Percentiles rank a stretch among this genome's conserved stretches.
phyloP scores from a whole-genome alignment of 2,797 vertebrate genomes.

The Pseudomugil gertrudae region DNA sequence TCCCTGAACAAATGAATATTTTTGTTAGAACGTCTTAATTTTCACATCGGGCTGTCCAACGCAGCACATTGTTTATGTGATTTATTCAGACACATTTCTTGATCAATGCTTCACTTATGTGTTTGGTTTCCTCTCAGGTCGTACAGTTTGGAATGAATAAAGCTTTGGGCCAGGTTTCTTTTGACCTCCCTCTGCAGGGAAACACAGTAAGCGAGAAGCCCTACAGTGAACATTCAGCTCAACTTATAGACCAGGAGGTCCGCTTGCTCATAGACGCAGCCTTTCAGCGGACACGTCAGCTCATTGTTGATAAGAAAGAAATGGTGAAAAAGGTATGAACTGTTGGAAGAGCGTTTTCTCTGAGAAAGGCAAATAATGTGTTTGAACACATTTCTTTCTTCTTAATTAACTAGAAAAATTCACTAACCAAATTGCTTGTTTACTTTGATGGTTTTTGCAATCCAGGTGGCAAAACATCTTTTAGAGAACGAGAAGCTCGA shows the following conservation, averaged over 20 bases:
- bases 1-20: no score
- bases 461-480: slow-evolving; percentile 91
- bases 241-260: slow-evolving; percentile 94
- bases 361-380: neutral
- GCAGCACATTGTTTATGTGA: no score
- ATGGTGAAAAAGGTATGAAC: slow-evolving; percentile 91
- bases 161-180: slow-evolving; percentile 94
- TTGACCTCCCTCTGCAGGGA: slow-evolving; percentile 89
- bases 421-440: neutral
- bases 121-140: slow-evolving; percentile 78
- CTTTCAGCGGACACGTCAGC: slow-evolving; percentile 85
- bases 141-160: slow-evolving; percentile 97
- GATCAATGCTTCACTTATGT: no score
- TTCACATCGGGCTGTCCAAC: no score
- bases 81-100: no score
- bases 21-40: no score
- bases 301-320: slow-evolving; percentile 88
- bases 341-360: neutral
- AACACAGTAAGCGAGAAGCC: slow-evolving; percentile 90
- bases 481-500: slow-evolving; percentile 92
- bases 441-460: slow-evolving; percentile 19
- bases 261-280: slow-evolving; percentile 87
- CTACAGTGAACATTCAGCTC: slow-evolving; percentile 91
- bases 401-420: neutral
- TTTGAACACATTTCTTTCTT: neutral